These are phyloP conservation scores for Drosophila mayri DNA, from an alignment of 1,140 invertebrate species.

Conservation along the genomic window DNA sequence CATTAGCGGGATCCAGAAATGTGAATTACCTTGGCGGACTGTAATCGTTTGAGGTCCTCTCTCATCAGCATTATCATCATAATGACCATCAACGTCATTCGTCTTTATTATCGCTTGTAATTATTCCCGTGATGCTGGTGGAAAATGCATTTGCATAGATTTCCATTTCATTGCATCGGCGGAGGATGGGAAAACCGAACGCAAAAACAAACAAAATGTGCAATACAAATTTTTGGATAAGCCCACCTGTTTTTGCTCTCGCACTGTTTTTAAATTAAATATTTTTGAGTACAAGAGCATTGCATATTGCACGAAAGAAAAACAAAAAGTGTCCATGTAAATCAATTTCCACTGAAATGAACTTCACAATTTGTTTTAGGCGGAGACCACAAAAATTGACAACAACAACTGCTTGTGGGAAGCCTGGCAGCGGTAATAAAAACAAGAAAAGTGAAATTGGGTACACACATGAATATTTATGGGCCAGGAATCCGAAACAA, in stretches of 20 bases:
- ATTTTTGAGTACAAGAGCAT: slow-evolving; percentile 56
- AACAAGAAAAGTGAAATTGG: slow-evolving; percentile 63
- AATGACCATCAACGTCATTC: slow-evolving; percentile 21
- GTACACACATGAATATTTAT: slow-evolving; percentile 74
- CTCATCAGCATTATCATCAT: slow-evolving; percentile 7
- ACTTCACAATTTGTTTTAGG: slow-evolving; percentile 63
- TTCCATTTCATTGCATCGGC: slow-evolving; percentile 53
- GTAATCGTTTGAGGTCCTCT: slow-evolving; percentile 15
- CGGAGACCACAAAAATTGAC: slow-evolving; percentile 29
- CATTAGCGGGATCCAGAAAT: slow-evolving; percentile 11
- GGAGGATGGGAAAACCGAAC: slow-evolving; percentile 12
- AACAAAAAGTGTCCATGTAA: slow-evolving; percentile 65
- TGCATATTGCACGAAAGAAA: slow-evolving; percentile 36
- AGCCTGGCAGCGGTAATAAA: slow-evolving; percentile 22
- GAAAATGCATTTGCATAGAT: slow-evolving; percentile 64
- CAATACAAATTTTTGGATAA: slow-evolving; percentile 34
- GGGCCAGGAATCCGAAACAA: slow-evolving; percentile 36
- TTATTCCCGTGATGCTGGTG: slow-evolving; percentile 43
- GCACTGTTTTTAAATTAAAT: slow-evolving; percentile 74
- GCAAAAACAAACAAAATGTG: slow-evolving; percentile 58
- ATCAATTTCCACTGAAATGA: slow-evolving; percentile 76
- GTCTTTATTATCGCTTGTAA: slow-evolving; percentile 51
- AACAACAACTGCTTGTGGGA: slow-evolving; percentile 27
- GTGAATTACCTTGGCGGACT: slow-evolving; percentile 20
- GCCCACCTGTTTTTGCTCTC: background rate